These are phyloP conservation scores for Rhadinocentrus ornatus DNA, from an alignment of 2,797 vertebrate species.

Conservation along the genomic window DNA sequence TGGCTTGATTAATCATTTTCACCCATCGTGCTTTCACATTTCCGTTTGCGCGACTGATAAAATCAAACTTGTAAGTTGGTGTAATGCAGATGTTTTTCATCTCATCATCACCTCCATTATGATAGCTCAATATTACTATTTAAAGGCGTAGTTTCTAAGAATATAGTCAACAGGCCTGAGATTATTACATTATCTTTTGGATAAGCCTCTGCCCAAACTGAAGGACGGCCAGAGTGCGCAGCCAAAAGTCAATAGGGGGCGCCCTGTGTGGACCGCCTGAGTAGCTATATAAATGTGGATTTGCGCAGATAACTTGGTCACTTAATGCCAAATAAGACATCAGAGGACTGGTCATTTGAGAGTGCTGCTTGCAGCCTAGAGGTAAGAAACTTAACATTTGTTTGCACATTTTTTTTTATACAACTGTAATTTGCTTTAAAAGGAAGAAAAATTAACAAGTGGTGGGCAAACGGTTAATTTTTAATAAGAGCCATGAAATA, in stretches of 20 bases:
- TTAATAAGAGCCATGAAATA: not conserved
- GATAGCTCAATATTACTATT: not conserved
- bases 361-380: slow-evolving; percentile 25
- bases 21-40: not conserved
- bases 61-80: not conserved
- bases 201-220: not conserved
- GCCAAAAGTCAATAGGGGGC: slow-evolving; percentile 54
- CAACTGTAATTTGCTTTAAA: not conserved
- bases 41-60: slow-evolving; percentile 15
- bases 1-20: slow-evolving; percentile 37
- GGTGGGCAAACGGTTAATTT: not conserved
- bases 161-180: not conserved
- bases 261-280: slow-evolving; percentile 3
- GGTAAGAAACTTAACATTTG: slow-evolving; percentile 40
- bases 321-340: slow-evolving; percentile 20
- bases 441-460: not conserved
- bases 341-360: slow-evolving; percentile 15
- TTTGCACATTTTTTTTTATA: not conserved
- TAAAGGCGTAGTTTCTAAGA: not conserved
- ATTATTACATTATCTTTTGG: slow-evolving; percentile 1
- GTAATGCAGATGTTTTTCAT: not conserved
- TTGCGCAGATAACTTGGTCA: slow-evolving; percentile 19
- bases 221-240: slow-evolving; percentile 4
- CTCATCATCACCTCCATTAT: not conserved
- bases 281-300: slow-evolving; percentile 50